Base-by-base conservation (phyloP, 2,113 vertebrate species). In the Oxygymnocypris stewartii region DNA sequence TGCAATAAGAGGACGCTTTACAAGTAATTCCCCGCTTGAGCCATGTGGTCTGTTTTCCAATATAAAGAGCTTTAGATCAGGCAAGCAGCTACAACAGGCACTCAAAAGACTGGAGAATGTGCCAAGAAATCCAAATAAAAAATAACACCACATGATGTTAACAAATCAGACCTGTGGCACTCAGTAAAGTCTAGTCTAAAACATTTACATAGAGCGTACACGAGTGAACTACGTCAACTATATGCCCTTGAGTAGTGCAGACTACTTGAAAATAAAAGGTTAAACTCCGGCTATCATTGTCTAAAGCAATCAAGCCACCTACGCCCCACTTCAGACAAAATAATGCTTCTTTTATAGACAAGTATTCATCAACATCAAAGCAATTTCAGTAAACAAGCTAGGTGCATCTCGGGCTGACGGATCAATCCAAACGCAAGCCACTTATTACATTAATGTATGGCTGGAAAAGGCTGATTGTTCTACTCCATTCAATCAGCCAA, bases 11-110 rank as follows among this genome's bases (percentile, higher is more conserved):
- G 25, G 28, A 47, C 0, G 10, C 63, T 51, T 71, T 54, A 37
- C 63, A 37, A 31, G 63, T 71, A 82, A 82, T 82, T 82, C 81
- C 81, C 49, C 10, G 10, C 28, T 82, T 71, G 28, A 47, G 47
- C 42, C 16, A 71, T 35, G 44, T 31, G 61, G 63, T 67, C 42
- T 23, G 44, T 82, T 82, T 82, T 63, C 63, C 80, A 82, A 82
- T 82, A 51, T 82, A 69, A 82, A 82, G 80, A 82, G 80, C 63
- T 51, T 82, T 71, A 82, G 63, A 49, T 67, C 78, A 4, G 20
- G 54, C 31, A 40, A 79, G 79, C 40, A 12, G 25, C 47, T 49
- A 31, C 81, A 69, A 47, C 42, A 71, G 54, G 54, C 6, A 14
- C 57, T 63, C 35, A 25, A 61, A 37, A 61, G 54, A 61, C 23